These are phyloP conservation scores for Galerucella pusilla DNA, from an alignment of 2,888 invertebrate genomes.

Conservation along the genomic window DNA sequence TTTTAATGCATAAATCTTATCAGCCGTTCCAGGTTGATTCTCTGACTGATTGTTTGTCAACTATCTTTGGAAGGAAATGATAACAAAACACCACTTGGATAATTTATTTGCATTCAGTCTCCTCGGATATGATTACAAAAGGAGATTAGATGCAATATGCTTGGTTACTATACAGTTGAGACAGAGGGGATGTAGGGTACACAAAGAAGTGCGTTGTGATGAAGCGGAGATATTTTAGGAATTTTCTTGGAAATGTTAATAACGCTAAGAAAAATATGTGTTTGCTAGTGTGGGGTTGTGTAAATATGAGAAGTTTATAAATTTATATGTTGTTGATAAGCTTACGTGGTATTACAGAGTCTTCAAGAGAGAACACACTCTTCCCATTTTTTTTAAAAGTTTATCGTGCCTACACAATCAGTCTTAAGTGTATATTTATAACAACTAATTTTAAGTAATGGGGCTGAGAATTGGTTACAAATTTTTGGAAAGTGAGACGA, in stretches of 20 bases:
- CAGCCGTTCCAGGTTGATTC: constrained; percentile 3
- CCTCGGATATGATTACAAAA: constrained; percentile 5
- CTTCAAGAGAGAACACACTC: background rate
- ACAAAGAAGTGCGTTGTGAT: background rate
- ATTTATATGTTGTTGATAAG: background rate
- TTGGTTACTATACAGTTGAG: background rate
- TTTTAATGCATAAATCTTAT: background rate
- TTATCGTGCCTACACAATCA: too few species aligned
- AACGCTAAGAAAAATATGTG: background rate
- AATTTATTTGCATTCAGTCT: constrained; percentile 12
- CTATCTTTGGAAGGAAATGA: constrained; percentile 6
- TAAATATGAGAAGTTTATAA: background rate
- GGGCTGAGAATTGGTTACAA: too few species aligned
- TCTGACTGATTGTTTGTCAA: constrained; percentile 6
- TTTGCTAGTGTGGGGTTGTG: background rate
- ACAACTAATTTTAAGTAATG: too few species aligned
- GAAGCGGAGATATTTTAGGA: background rate
- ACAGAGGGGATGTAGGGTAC: background rate
- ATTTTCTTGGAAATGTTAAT: background rate
- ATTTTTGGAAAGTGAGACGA: too few species aligned
- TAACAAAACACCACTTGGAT: background rate
- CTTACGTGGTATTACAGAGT: background rate
- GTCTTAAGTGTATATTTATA: too few species aligned
- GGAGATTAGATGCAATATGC: constrained; percentile 11
- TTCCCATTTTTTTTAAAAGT: too few species aligned